A percentile compares a stretch with the other conserved stretches of the same genome.
Evolutionary conservation across 2,888 invertebrate genomes (phyloP).

Genomic region (Cephus pulcher): DNA sequence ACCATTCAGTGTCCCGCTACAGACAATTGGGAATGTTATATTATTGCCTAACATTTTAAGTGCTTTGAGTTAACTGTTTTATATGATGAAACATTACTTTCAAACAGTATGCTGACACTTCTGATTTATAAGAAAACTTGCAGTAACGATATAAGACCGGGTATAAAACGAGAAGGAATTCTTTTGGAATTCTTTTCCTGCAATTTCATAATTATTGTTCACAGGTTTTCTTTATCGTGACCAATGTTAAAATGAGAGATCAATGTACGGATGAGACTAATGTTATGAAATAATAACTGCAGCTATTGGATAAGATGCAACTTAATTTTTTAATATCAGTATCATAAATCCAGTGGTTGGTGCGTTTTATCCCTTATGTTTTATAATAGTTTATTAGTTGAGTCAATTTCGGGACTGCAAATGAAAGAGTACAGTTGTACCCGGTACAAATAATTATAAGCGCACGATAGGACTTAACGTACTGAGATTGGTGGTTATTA

Average conservation of each 20-base stretch:
- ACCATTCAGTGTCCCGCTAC: not conserved
- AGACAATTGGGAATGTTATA: not conserved
- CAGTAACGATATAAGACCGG: not conserved
- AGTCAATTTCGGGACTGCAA: not conserved
- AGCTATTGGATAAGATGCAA: not conserved
- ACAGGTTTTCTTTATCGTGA: not conserved
- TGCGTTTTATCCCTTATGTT: not conserved
- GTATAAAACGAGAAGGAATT: not conserved
- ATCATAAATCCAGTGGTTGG: not conserved
- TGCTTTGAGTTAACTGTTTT: not conserved
- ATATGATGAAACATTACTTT: not conserved
- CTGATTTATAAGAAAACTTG: not conserved
- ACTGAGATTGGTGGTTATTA: not conserved
- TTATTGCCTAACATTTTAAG: not conserved
- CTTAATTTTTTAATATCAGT: not conserved
- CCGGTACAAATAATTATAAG: not conserved
- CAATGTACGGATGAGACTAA: not conserved
- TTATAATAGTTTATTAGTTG: not conserved
- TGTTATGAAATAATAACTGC: not conserved
- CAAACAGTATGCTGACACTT: not conserved
- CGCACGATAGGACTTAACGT: not conserved
- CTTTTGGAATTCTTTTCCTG: not conserved
- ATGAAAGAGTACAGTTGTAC: not conserved
- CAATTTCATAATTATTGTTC: not conserved
- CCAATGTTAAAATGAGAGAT: not conserved